Percentiles rank a stretch among this genome's conserved stretches.
Conservation (phyloP, 2,888 invertebrate genomes). For the Mythimna pallens region DNA sequence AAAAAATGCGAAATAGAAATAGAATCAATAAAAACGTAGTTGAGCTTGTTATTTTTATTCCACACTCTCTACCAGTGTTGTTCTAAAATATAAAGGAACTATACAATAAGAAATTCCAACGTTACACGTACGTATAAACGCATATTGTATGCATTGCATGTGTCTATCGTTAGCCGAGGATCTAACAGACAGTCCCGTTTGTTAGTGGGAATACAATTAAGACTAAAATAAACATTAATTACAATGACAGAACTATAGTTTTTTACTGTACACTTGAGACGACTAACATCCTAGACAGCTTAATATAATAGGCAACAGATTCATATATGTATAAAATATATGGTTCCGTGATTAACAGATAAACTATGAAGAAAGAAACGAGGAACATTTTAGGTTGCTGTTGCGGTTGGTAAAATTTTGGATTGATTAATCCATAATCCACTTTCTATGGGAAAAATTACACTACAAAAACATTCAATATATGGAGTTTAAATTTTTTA, state of each 20-base stretch:
- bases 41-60: too few relatives aligned
- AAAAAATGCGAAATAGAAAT: too few relatives aligned
- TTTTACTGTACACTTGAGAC: slow-evolving; percentile 18
- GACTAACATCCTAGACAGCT: slow-evolving; percentile 16
- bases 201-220: slow-evolving; percentile 34
- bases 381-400: too few relatives aligned
- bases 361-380: background rate
- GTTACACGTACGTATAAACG: background rate
- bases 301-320: background rate
- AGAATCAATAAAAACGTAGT: too few relatives aligned
- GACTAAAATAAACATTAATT: slow-evolving; percentile 46
- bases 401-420: background rate
- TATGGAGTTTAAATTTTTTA: too few relatives aligned
- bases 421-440: background rate
- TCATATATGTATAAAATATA: background rate
- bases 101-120: background rate
- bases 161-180: slow-evolving; percentile 2
- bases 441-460: background rate
- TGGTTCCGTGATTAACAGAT: background rate
- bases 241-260: slow-evolving; percentile 32
- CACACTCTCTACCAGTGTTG: too few relatives aligned
- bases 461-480: background rate
- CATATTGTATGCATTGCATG: background rate
- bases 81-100: too few relatives aligned
- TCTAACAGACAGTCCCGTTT: slow-evolving; percentile 29